Evolutionary conservation across 1,140 invertebrate genomes (phyloP), one percentile per base, ranked within the genome.

Genomic region (Eciton burchellii): DNA sequence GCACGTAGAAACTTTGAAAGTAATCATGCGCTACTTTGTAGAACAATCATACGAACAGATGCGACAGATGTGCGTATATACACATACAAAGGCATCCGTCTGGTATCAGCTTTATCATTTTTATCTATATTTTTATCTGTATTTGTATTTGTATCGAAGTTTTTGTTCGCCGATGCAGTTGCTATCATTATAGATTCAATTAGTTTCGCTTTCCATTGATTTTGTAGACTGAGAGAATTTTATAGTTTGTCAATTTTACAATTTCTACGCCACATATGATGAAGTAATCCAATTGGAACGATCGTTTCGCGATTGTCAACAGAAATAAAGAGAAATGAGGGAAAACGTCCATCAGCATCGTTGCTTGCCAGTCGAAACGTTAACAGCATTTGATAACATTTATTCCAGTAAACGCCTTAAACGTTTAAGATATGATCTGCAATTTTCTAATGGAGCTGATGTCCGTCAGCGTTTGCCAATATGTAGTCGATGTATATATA

Each of bases 391-490:
- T n/a, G 16, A 70, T 70, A 79, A 70, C n/a, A 26, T 56, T 12
- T n/a, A 70, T 6, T 45, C 49, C 45, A 35, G 68, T 41, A 77
- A 62, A 56, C 16, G 11, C 12, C n/a, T 35, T n/a, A n/a, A n/a
- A n/a, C n/a, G 41, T 68, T 79, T 70, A 57, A 79, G 49, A 79
- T 79, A 63, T 14, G 8, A 79, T 79, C 74, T 14, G 57, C 5
- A 87, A 87, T 87, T 83, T 86, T 52, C 84, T 87, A 87, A 86
- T 86, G 85, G 81, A 77, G 52, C 14, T 43, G 43, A 56, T 81
- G 60, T 59, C 16, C 14, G 54, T 60, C 52, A 3, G n/a, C 43
- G 29, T 41, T n/a, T n/a, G n/a, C n/a, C n/a, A n/a, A 63, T 19
- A 49, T n/a, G 12, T 60, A 1, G 26, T 19, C 14, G 11, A 60